These are phyloP conservation scores for Sebastes iracundus DNA, from an alignment of 2,797 vertebrate species.

Conservation along the genomic window DNA sequence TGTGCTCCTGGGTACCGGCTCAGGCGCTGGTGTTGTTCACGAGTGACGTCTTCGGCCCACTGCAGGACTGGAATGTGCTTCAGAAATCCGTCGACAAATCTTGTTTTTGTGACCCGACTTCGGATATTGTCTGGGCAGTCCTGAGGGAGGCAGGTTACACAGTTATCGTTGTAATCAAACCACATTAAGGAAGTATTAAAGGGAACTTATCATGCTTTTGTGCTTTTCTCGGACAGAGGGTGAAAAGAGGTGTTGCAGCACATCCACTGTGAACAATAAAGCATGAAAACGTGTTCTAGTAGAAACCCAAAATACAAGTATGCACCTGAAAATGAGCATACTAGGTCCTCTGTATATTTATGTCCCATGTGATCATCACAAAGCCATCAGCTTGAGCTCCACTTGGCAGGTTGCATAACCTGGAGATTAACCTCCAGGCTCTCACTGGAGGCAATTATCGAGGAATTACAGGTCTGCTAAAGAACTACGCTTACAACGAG, in stretches of 20 bases:
- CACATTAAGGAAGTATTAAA: not conserved
- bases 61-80: conserved; percentile 79
- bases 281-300: no score
- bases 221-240: no score
- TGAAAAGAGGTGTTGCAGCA: no score
- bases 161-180: not conserved
- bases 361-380: not conserved
- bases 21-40: conserved; percentile 73
- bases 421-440: conserved; percentile 4
- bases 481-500: not conserved
- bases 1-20: conserved; percentile 70
- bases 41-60: conserved; percentile 73
- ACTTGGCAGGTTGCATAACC: not conserved
- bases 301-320: no score
- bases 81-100: conserved; percentile 62
- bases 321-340: no score
- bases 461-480: not conserved
- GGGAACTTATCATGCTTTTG: no score
- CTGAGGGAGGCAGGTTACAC: conserved; percentile 54
- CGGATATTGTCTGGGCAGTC: conserved; percentile 64
- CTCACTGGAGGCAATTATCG: conserved; percentile 2
- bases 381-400: not conserved
- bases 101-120: conserved; percentile 35
- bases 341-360: no score
- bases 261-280: no score